Evolutionary conservation across 2,888 invertebrate genomes (phyloP), one percentile per base, ranked within the genome.

Genomic region (Dusona sp.): DNA sequence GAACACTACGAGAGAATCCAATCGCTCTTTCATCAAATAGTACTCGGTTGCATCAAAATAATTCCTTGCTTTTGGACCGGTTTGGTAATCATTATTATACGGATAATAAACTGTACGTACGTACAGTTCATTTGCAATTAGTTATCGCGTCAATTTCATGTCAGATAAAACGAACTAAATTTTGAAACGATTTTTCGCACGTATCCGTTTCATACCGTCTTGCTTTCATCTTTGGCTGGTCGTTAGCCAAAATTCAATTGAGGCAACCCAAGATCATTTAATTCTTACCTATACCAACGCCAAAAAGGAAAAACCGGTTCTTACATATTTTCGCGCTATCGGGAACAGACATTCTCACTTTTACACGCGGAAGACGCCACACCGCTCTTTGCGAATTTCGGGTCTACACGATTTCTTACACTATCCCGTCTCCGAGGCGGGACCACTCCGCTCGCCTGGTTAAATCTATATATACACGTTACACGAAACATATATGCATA

Each of bases 211-310:
- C 45, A 33, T 65, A 36, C 11, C 16, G 68, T 42, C 64, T 22
- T 33, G 45, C 3, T 2, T n/a, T 61, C 33, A 13, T 72, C 16
- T 22, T 25, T 19, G 67, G 22, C 22, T 8, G 19, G 29, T 51
- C n/a, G 42, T 13, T 65, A 25, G 57, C 42, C 72, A 75, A 86
- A 83, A 83, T 86, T 86, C 83, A 86, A 83, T 84, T 80, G 78
- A 38, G 67, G 70, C 70, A 73, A 42, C 42, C 42, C 74, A 86
- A 84, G 87, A 86, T 81, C 90, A 89, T 91, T 91, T 89, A 90
- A 91, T 90, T 90, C 89, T 87, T 90, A 87, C 86, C 90, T 90
- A 90, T 87, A 81, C 88, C 89, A 86, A 78, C 81, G 70, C 61
- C 64, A 8, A 77, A 25, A 75, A 45, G 45, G 57, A 73, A 80